Percentiles rank a stretch among this genome's conserved stretches.
These are phyloP conservation scores for Crypturellus undulatus DNA, from an alignment of 2,113 vertebrate species.

Conservation along the genomic window DNA sequence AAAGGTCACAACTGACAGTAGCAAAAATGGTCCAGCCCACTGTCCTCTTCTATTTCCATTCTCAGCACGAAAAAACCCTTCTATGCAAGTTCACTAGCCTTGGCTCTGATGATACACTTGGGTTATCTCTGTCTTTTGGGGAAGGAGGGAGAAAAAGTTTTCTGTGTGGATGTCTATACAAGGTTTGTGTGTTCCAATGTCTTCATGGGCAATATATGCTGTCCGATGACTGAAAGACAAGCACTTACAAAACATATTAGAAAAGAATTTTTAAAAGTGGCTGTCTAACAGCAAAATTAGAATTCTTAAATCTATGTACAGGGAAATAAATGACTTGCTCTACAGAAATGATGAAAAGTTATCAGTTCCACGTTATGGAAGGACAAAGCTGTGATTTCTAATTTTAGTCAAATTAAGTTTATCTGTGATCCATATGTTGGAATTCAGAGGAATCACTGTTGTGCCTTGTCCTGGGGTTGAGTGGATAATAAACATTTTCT, in stretches of 20 bases:
- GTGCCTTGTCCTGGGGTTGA: neutral
- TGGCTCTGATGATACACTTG: neutral
- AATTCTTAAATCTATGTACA: neutral
- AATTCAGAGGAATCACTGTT: neutral
- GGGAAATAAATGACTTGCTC: neutral
- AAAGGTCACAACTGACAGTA: neutral
- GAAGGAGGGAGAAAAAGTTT: neutral
- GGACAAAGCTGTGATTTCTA: neutral
- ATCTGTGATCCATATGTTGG: neutral
- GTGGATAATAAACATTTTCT: constrained; percentile 11
- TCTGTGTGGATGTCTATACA: neutral
- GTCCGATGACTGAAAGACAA: neutral
- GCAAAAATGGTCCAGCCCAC: neutral
- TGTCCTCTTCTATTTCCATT: neutral
- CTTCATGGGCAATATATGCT: neutral
- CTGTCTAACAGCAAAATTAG: neutral
- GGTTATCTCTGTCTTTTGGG: rapidly evolving
- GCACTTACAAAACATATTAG: neutral
- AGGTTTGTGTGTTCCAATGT: neutral
- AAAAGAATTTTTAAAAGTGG: neutral
- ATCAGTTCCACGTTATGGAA: neutral
- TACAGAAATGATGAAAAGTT: neutral
- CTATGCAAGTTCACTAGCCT: neutral
- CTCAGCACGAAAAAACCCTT: neutral
- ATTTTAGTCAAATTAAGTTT: neutral